Conservation (phyloP, 1,140 invertebrate species). For the Myzus persicae region DNA sequence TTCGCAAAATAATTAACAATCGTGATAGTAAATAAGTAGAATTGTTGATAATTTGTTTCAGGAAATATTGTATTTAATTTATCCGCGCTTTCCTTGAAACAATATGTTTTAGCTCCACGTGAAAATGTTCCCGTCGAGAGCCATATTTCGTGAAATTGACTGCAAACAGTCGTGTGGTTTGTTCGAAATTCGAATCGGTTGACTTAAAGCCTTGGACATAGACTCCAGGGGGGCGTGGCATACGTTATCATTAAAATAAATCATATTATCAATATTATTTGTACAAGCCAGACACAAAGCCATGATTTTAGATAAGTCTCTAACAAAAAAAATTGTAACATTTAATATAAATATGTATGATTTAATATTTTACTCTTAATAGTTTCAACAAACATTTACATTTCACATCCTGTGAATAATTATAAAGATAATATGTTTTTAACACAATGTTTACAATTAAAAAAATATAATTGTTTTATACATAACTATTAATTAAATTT, state of each 20-base stretch:
- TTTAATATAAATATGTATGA: constrained; percentile 40
- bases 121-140: not conserved
- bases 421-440: constrained; percentile 38
- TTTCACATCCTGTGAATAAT: constrained; percentile 12
- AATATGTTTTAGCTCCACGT: not conserved
- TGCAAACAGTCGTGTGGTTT: not conserved
- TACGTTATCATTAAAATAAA: not conserved
- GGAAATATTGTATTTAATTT: no score
- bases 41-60: no score
- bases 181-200: no score
- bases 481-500: constrained; percentile 53
- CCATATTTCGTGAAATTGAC: no score
- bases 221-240: not conserved
- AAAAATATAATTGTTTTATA: constrained; percentile 57
- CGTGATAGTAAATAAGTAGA: no score
- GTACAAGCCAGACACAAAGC: not conserved
- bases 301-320: not conserved
- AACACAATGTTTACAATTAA: constrained; percentile 31
- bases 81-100: not conserved
- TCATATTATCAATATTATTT: not conserved
- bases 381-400: constrained; percentile 46
- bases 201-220: not conserved
- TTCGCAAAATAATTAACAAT: no score
- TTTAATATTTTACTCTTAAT: constrained; percentile 52
- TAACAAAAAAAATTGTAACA: not conserved